Evolutionary conservation across 2,888 invertebrate species (phyloP), one percentile per base, ranked within the genome.

Genomic region (Drosophila prostipennis): DNA sequence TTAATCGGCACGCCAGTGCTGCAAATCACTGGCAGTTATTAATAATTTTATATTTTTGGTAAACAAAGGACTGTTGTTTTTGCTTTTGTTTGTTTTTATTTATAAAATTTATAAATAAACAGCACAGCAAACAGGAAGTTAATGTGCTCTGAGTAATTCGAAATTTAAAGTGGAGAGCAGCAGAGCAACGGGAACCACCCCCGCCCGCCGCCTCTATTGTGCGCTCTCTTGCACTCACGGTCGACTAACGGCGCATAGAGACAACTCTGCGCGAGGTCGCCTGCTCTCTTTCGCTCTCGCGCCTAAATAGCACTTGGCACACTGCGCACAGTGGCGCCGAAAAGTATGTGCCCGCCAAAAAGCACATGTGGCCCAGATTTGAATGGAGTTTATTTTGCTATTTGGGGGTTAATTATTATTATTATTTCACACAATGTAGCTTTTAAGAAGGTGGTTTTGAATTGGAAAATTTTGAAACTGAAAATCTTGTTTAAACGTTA

Each of bases 141-240:
- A 23, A 13, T 0, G 11, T 11, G 14, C 2, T 1, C 10, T 11
- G n/a, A n/a, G 7, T 34, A 3, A 6, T 13, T 13, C 11, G 7
- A 14, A 19, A 19, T 13, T 10, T 6, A 6, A 13, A 19, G 16
- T 10, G 10, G 5, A 43, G 19, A 55, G 56, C 14, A 23, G 11
- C 14, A 13, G 13, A 45, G 34, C 36, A 16, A 29, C n/a, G 26
- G n/a, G 26, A 14, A 10, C 26, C 19, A 23, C 46, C 14, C 14
- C 26, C n/a, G 39, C 14, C 32, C 29, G 13, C 16, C 26, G 32
- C 23, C 34, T 29, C 39, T 46, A 61, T 43, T 13, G 68, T 56
- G 46, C 11, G 11, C 67, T 65, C 69, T 32, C 26, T 69, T 48
- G 37, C 11, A 53, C 69, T n/a, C 52, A 40, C 23, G 34, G 7